Conservation (phyloP, 2,797 vertebrate genomes). For the Poeciliopsis paucimaculata region DNA sequence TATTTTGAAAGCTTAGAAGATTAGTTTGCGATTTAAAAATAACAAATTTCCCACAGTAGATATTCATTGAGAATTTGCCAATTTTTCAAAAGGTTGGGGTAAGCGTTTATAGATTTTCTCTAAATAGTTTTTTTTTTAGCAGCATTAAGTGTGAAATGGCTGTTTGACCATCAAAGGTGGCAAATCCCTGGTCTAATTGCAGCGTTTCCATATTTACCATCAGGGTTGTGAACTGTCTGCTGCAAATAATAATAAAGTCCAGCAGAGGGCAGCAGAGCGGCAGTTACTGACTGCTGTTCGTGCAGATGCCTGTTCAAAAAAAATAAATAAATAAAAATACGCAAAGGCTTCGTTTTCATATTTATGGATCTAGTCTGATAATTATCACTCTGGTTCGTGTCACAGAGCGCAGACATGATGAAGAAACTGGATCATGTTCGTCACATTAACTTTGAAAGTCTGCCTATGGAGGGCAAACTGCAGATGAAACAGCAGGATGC, state of each 20-base stretch:
- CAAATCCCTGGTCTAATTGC: not conserved
- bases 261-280: not conserved
- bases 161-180: not conserved
- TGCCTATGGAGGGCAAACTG: not conserved
- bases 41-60: not conserved
- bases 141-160: not conserved
- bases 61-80: not conserved
- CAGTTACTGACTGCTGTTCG: not conserved
- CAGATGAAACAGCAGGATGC: not conserved
- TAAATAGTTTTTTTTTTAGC: not conserved
- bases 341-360: not conserved
- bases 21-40: not conserved
- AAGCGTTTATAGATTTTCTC: not conserved
- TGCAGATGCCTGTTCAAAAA: slow-evolving; percentile 2
- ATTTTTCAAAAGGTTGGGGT: not conserved
- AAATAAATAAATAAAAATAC: not conserved
- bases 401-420: not conserved
- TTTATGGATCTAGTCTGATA: not conserved
- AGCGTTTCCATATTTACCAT: not conserved
- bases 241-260: not conserved
- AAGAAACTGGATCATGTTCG: not conserved
- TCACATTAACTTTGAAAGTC: not conserved
- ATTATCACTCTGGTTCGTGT: not conserved
- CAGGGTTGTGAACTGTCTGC: not conserved
- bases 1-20: not conserved